These are phyloP conservation scores for Bothrops jararaca DNA, from an alignment of 2,113 vertebrate genomes.

Conservation along the genomic window DNA sequence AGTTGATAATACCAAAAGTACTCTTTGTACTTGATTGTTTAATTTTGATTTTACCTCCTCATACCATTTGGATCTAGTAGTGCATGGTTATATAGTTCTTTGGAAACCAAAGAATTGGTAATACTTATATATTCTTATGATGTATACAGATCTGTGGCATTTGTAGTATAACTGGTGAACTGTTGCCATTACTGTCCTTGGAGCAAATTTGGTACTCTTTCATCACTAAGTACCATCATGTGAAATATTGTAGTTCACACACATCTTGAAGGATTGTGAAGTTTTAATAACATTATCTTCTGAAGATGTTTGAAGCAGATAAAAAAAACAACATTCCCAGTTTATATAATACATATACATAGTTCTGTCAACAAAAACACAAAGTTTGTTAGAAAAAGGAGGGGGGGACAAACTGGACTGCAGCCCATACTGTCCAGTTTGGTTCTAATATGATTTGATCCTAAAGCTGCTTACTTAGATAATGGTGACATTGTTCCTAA, in stretches of 20 bases:
- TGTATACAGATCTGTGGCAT: not conserved
- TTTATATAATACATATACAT: not conserved
- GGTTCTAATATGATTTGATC: not conserved
- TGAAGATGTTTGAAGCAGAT: not conserved
- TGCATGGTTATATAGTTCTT: not conserved
- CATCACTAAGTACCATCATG: not conserved
- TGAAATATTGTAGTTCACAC: not conserved
- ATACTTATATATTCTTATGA: not conserved
- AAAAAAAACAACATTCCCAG: not conserved
- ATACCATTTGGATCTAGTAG: not conserved
- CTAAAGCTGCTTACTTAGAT: not conserved
- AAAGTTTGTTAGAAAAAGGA: not conserved
- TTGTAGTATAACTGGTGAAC: not conserved
- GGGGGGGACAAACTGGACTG: not conserved
- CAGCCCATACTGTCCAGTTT: not conserved
- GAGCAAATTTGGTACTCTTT: not conserved
- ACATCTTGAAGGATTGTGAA: not conserved
- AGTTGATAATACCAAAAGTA: not conserved
- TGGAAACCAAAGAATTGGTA: not conserved
- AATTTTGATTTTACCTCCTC: not conserved
- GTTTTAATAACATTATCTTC: not conserved
- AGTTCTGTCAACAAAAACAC: not conserved
- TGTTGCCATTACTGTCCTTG: not conserved
- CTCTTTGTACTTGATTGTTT: not conserved
- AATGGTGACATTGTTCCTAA: not conserved